phyloP scores from a whole-genome alignment of 2,113 vertebrate species.

The Ammodramus savannarum region DNA sequence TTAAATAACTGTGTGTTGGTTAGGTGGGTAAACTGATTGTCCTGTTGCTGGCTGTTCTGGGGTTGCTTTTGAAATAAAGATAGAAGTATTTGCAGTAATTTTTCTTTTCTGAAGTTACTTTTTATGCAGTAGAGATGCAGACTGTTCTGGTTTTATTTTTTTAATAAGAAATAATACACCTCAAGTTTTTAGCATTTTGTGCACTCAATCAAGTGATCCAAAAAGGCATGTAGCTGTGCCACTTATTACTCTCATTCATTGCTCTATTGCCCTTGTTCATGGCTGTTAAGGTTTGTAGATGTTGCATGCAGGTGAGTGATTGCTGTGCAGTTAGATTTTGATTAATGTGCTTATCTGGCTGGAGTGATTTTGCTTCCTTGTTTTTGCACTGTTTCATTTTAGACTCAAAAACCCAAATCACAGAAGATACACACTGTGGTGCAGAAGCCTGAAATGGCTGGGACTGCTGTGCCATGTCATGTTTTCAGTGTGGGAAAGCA shows the following conservation, averaged over 20 bases:
- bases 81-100: background rate
- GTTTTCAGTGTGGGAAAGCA: background rate
- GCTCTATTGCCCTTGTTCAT: background rate
- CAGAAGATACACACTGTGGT: background rate
- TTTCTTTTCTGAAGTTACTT: background rate
- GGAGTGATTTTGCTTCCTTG: background rate
- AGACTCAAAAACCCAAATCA: background rate
- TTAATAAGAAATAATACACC: background rate
- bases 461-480: accelerated
- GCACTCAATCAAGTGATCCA: background rate
- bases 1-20: background rate
- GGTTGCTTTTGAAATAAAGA: background rate
- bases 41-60: background rate
- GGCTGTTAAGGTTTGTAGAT: background rate
- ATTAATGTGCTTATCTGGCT: background rate
- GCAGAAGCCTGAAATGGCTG: background rate
- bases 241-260: background rate
- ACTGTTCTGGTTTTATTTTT: background rate
- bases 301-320: background rate
- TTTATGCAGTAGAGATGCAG: background rate
- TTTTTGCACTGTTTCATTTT: background rate
- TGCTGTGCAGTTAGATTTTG: background rate
- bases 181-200: background rate
- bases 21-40: background rate
- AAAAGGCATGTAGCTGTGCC: background rate